These are phyloP conservation scores for Melangyna quadrimaculata DNA, from an alignment of 2,888 invertebrate species.

Conservation along the genomic window DNA sequence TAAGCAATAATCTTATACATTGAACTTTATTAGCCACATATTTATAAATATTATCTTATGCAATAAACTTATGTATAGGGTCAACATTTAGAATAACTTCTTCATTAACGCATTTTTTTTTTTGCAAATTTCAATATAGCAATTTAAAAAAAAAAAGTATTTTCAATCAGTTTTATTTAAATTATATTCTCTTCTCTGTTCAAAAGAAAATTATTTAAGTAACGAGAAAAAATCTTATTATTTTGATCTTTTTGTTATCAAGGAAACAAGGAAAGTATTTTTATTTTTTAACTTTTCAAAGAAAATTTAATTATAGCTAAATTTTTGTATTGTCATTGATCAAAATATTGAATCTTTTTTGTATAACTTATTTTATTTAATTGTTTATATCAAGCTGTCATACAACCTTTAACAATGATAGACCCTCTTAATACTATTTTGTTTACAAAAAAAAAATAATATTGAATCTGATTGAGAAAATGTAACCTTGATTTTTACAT, in stretches of 20 bases:
- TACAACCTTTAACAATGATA: too few species aligned
- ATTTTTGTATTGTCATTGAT: not conserved
- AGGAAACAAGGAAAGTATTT: not conserved
- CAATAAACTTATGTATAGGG: constrained; percentile 38
- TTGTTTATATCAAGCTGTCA: too few species aligned
- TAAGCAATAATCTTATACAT: constrained; percentile 11
- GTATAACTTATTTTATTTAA: too few species aligned
- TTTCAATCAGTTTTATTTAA: constrained; percentile 9
- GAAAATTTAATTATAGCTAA: not conserved
- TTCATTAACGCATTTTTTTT: constrained; percentile 1
- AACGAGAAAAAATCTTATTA: not conserved
- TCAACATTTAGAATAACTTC: not conserved
- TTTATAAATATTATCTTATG: constrained; percentile 29
- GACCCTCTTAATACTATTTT: too few species aligned
- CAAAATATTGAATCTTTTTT: not conserved
- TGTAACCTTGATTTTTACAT: too few species aligned
- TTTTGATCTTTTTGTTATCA: not conserved
- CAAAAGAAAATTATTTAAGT: not conserved
- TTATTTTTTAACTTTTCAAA: not conserved
- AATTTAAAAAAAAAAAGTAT: not conserved
- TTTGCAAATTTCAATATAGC: not conserved
- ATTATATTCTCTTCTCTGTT: not conserved
- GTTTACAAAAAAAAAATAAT: too few species aligned
- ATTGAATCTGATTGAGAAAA: too few species aligned
- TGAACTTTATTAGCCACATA: constrained; percentile 17